Percentiles rank a stretch among this genome's conserved stretches.
phyloP scores from a whole-genome alignment of 1,140 invertebrate genomes.

The Apis laboriosa region DNA sequence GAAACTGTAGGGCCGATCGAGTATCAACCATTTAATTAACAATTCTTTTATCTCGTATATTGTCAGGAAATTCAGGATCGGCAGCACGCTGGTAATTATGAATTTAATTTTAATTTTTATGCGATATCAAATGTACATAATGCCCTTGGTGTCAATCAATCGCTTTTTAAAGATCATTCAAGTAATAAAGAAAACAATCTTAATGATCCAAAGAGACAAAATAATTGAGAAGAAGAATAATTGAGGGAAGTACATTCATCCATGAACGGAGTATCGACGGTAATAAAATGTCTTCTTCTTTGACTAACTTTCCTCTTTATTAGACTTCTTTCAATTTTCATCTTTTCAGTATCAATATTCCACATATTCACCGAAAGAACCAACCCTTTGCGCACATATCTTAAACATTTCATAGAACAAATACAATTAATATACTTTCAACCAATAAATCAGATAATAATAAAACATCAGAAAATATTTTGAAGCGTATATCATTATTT shows the following conservation, averaged over 20 bases:
- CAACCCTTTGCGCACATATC: neutral
- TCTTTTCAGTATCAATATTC: neutral
- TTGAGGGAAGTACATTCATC: too few relatives aligned
- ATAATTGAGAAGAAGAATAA: neutral
- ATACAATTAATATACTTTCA: neutral
- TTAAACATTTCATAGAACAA: neutral
- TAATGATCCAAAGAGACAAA: neutral
- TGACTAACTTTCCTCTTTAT: neutral
- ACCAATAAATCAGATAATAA: too few relatives aligned
- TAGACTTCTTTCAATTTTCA: neutral
- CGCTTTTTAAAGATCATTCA: neutral
- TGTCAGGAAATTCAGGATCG: constrained; percentile 28
- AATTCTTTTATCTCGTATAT: neutral
- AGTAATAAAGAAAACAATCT: neutral
- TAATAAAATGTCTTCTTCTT: neutral
- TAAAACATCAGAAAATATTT: neutral
- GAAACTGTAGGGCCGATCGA: constrained; percentile 62
- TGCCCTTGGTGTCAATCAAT: neutral
- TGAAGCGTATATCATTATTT: neutral
- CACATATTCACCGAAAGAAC: neutral
- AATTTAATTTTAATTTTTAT: neutral
- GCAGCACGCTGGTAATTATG: constrained; percentile 3
- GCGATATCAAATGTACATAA: neutral
- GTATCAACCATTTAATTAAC: constrained; percentile 39
- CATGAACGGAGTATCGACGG: constrained; percentile 13